Conservation (phyloP, 1,140 invertebrate species). For the Drosophila subpulchrella region DNA sequence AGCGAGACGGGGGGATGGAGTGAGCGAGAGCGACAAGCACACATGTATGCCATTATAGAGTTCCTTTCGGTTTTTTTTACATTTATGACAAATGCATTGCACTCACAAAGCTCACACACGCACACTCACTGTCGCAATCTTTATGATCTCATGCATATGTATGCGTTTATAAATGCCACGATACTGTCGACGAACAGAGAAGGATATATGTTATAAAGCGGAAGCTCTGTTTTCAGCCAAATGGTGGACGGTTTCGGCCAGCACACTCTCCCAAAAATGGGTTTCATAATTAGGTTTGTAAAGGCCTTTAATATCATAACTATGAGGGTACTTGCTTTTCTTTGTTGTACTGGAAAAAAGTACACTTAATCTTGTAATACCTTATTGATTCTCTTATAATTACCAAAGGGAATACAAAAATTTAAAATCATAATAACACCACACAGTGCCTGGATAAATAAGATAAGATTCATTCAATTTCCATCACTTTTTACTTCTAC, state of each 20-base stretch:
- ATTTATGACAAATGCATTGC: conserved; percentile 73
- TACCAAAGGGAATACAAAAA: not conserved
- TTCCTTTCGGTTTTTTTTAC: conserved; percentile 54
- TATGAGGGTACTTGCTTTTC: no score
- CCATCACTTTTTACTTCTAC: not conserved
- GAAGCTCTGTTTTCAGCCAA: conserved; percentile 38
- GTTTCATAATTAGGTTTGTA: not conserved
- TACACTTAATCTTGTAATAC: no score
- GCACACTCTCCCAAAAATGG: conserved; percentile 14
- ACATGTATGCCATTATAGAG: conserved; percentile 62
- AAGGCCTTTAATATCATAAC: not conserved
- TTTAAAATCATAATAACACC: not conserved
- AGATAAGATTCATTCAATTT: not conserved
- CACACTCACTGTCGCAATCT: conserved; percentile 38
- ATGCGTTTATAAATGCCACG: conserved; percentile 74
- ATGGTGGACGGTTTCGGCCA: conserved; percentile 21
- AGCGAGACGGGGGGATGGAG: not conserved
- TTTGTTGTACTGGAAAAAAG: no score
- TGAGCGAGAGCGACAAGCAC: conserved; percentile 17
- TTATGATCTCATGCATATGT: conserved; percentile 79
- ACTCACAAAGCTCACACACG: conserved; percentile 36
- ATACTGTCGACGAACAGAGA: conserved; percentile 18
- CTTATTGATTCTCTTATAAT: no score
- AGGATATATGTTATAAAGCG: not conserved
- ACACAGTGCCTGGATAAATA: not conserved